Conservation (phyloP, 2,888 invertebrate genomes). For the Leucozona laternaria region DNA sequence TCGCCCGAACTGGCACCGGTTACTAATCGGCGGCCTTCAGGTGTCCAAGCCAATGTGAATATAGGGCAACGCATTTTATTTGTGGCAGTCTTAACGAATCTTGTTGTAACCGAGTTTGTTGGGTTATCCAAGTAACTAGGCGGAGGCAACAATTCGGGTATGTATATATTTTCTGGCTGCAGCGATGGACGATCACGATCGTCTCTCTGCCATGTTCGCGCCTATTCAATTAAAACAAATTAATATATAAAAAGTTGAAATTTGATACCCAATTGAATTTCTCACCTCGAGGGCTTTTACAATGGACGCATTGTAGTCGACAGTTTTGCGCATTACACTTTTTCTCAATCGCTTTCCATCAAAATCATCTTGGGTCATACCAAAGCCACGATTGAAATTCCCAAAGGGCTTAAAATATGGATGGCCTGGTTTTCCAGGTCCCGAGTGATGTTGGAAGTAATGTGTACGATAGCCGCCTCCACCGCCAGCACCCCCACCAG, state of each 20-base stretch:
- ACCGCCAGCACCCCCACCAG: conserved; percentile 72
- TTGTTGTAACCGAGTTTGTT: conserved; percentile 96
- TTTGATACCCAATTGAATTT: conserved; percentile 29
- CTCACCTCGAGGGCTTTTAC: conserved; percentile 94
- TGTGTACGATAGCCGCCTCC: conserved; percentile 79
- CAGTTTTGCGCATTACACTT: conserved; percentile 98
- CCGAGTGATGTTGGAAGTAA: conserved; percentile 81
- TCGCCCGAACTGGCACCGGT: conserved; percentile 99
- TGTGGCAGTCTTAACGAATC: conserved; percentile 99
- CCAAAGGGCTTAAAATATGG: conserved; percentile 83
- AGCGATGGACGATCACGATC: conserved; percentile 93
- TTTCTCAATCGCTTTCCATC: conserved; percentile 98
- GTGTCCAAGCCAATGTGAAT: conserved; percentile 99
- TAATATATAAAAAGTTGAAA: neutral
- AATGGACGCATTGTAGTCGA: conserved; percentile 98
- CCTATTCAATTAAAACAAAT: conserved; percentile 84
- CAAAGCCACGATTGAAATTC: conserved; percentile 83
- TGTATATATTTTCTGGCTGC: conserved; percentile 98
- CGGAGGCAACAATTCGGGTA: conserved; percentile 96
- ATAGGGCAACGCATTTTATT: conserved; percentile 99
- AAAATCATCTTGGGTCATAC: conserved; percentile 93
- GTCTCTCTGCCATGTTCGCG: conserved; percentile 97
- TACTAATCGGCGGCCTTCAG: conserved; percentile 98
- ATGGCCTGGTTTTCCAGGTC: conserved; percentile 81
- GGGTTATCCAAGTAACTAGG: conserved; percentile 97